Evolutionary conservation across 2,113 vertebrate species (phyloP).

Genomic region (Pundamilia nyererei): DNA sequence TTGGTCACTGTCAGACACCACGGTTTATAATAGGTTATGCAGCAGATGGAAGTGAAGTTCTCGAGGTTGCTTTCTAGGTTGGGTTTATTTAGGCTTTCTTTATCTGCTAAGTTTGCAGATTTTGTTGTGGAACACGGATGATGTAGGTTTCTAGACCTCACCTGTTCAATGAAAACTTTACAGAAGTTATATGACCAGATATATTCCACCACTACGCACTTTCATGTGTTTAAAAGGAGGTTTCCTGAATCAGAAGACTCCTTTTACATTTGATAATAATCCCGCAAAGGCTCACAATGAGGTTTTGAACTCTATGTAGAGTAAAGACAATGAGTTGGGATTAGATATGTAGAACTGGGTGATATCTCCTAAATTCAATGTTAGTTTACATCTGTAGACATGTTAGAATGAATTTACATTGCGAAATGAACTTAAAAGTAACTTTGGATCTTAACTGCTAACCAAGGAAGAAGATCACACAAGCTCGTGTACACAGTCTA

Average conservation of each 20-base stretch:
- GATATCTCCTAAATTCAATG: not conserved
- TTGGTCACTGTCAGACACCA: slow-evolving; percentile 12
- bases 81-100: not conserved
- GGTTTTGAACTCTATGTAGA: not conserved
- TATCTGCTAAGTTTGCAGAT: not conserved
- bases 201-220: not conserved
- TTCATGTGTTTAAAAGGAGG: not conserved
- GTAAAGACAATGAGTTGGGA: not conserved
- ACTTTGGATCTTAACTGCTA: not conserved
- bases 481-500: not conserved
- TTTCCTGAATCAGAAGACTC: not conserved
- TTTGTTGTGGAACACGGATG: not conserved
- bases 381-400: not conserved
- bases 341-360: not conserved
- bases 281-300: not conserved
- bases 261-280: not conserved
- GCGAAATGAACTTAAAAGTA: not conserved
- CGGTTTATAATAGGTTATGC: slow-evolving; percentile 2
- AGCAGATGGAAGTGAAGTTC: not conserved
- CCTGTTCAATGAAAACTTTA: not conserved
- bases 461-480: not conserved
- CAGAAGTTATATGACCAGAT: not conserved
- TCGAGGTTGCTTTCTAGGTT: not conserved
- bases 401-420: not conserved
- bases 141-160: not conserved